Percentiles rank a stretch among this genome's conserved stretches.
Conservation (phyloP, 2,797 vertebrate genomes). For the Hippoglossus hippoglossus region DNA sequence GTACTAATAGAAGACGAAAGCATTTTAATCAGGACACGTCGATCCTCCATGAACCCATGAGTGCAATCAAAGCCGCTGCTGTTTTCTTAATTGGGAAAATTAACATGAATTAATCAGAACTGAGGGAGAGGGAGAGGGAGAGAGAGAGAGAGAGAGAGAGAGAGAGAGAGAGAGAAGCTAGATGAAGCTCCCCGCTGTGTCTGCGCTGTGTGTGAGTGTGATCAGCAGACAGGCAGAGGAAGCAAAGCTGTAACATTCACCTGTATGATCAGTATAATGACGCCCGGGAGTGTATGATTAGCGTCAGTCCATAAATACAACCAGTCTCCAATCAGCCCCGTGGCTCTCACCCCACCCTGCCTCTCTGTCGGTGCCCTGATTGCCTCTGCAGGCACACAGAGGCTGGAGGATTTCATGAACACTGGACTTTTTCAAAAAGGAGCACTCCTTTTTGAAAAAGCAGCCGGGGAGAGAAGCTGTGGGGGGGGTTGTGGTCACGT, state of each 20-base stretch:
- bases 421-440: not conserved
- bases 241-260: constrained; percentile 16
- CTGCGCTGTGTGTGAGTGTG: not conserved
- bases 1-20: constrained; percentile 27
- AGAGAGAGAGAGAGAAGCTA: not conserved
- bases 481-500: not conserved
- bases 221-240: not conserved
- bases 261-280: constrained; percentile 32
- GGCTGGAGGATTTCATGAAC: constrained; percentile 2
- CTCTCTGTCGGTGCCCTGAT: constrained; percentile 32
- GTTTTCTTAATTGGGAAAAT: constrained; percentile 40
- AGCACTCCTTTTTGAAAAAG: no score
- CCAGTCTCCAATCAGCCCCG: constrained; percentile 36
- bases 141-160: no score
- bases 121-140: not conserved
- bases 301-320: constrained; percentile 45
- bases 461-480: not conserved
- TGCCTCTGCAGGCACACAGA: constrained; percentile 19
- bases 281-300: constrained; percentile 31
- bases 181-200: constrained; percentile 6
- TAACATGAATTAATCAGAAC: constrained; percentile 26
- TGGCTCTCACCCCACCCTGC: not conserved
- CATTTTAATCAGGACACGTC: constrained; percentile 24
- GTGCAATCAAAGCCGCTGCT: constrained; percentile 6
- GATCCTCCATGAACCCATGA: constrained; percentile 27